Evolutionary conservation across 2,888 invertebrate genomes (phyloP).

Genomic region (Parelbella ahira): DNA sequence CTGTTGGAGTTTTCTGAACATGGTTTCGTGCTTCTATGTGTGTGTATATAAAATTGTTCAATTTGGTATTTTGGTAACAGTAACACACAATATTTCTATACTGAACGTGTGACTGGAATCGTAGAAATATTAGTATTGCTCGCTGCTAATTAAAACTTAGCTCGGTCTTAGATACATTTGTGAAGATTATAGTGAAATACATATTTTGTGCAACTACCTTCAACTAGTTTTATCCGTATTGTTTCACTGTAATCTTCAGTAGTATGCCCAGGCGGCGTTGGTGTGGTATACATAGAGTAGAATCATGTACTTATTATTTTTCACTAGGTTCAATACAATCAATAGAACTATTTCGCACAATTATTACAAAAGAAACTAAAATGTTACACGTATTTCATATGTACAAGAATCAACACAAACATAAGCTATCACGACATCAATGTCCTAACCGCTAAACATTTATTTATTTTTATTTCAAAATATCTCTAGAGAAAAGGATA

Average conservation of each 20-base stretch:
- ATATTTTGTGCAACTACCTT: conserved; percentile 21
- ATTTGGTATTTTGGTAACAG: no score
- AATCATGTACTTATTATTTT: conserved; percentile 8
- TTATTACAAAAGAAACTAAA: conserved; percentile 12
- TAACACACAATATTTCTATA: conserved; percentile 10
- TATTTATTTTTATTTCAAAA: conserved; percentile 65
- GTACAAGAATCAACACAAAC: conserved; percentile 40
- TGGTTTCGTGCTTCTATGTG: conserved; percentile 33
- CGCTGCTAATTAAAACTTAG: conserved; percentile 8
- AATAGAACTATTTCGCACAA: conserved; percentile 11
- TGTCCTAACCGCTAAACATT: conserved; percentile 69
- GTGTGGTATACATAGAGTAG: conserved; percentile 12
- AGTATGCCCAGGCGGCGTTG: conserved; percentile 7
- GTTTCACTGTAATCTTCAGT: conserved; percentile 15
- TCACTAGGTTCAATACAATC: conserved; percentile 18
- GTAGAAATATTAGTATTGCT: conserved; percentile 12
- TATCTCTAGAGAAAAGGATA: conserved; percentile 78
- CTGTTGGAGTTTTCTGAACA: conserved; percentile 38
- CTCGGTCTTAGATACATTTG: conserved; percentile 1
- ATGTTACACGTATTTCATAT: conserved; percentile 35
- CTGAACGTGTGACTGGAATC: conserved; percentile 19
- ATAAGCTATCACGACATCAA: conserved; percentile 74
- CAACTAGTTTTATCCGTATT: background rate
- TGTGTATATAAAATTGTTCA: no score
- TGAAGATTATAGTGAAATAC: conserved; percentile 22